Base-by-base conservation (phyloP, 2,888 invertebrate species). In the Trachelus tabidus region DNA sequence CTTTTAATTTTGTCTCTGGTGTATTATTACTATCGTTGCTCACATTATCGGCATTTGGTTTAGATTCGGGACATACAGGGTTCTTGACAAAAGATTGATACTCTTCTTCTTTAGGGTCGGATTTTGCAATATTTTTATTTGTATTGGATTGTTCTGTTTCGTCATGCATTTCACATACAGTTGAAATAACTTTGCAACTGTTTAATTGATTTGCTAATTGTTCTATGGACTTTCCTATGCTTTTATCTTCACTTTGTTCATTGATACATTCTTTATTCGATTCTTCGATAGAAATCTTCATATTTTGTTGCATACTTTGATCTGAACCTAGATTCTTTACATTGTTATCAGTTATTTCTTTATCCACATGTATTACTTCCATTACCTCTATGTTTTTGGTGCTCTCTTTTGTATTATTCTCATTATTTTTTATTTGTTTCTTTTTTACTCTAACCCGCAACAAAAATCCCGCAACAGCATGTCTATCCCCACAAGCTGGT, bases 401-500 rank as follows among this genome's bases (percentile, higher is more conserved):
- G 0, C 6, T 34, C 23, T 71, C 33, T 15, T 30, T 71, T 34
- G 15, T 31, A 4, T 30, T 71, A 15, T 31, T 34, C 0, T 71
- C 15, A 31, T 71, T 34, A 71, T 71, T 33, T 71, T 71, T 30
- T 34, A 71, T 9, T 15, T 23, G 33, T 34, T 71, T 71, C 71
- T 93, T 94, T 90, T 91, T 92, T 9, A 96, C 92, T 87, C 94
- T 95, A 0, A 98, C 92, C 89, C 95, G 96, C 12, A 98, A 89
- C 74, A 98, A 89, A 31, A 98, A 92, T 11, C 96, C 96, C 2
- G 95, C 94, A 0, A 94, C 94, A 77, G 92, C 92, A 81, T 94
- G 93, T 80, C 93, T 92, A 84, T 96, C 96, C 0, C 96, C 96
- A 91, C 94, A 94, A 1, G 95, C 93, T 73, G 96, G 95, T 89